These are phyloP conservation scores for Temnothorax nylanderi DNA, from an alignment of 1,140 invertebrate genomes.

Conservation along the genomic window DNA sequence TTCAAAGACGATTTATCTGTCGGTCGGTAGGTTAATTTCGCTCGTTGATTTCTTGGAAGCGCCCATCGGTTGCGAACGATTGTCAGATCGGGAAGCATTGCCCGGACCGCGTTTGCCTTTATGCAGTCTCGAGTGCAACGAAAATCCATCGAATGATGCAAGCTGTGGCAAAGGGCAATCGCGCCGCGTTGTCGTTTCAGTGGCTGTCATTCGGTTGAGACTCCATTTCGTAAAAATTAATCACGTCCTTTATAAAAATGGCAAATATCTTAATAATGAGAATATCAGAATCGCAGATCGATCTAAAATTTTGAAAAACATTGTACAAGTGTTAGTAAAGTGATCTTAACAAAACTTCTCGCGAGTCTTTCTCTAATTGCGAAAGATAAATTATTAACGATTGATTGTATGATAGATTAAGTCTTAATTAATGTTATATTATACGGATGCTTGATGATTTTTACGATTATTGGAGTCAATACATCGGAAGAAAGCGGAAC, in stretches of 20 bases:
- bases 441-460: neutral
- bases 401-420: neutral
- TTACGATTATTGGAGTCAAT: neutral
- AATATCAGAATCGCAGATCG: neutral
- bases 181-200: conserved; percentile 65
- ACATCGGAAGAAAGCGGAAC: neutral
- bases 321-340: neutral
- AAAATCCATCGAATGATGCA: conserved; percentile 42
- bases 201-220: conserved; percentile 69
- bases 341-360: neutral
- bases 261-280: neutral
- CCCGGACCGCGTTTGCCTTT: conserved; percentile 71
- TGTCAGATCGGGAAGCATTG: conserved; percentile 36
- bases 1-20: conserved; percentile 65
- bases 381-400: neutral
- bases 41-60: conserved; percentile 68
- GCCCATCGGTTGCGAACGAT: conserved; percentile 67
- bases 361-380: neutral
- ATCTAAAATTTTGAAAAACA: neutral
- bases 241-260: neutral
- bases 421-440: neutral
- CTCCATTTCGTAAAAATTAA: conserved; percentile 57
- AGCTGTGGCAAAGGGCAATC: conserved; percentile 58
- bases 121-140: conserved; percentile 72
- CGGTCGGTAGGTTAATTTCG: conserved; percentile 71